phyloP scores from a whole-genome alignment of 2,797 vertebrate genomes.

The Chloroceryle amazona region DNA sequence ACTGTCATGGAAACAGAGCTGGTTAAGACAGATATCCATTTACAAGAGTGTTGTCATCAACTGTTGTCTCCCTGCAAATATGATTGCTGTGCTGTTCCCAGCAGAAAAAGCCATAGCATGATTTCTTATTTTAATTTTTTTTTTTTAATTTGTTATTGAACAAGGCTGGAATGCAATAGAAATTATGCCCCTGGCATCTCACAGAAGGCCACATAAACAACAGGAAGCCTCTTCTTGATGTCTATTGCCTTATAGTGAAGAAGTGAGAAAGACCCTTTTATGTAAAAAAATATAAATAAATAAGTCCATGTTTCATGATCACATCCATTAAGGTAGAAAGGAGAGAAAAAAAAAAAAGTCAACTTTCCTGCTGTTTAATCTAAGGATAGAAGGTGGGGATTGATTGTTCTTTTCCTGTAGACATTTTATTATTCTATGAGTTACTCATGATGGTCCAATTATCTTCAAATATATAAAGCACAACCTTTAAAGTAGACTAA shows the following conservation, averaged over 20 bases:
- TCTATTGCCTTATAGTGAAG: background rate
- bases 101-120: background rate
- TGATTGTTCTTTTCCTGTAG: background rate
- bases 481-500: background rate
- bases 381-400: background rate
- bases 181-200: background rate
- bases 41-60: background rate
- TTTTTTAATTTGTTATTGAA: background rate
- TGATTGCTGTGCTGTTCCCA: background rate
- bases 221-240: background rate
- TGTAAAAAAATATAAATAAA: background rate
- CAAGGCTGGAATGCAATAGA: background rate
- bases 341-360: background rate
- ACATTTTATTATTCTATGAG: background rate
- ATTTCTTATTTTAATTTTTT: background rate
- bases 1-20: constrained; percentile 52
- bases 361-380: background rate
- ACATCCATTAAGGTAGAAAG: background rate
- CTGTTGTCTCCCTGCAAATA: background rate
- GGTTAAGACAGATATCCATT: background rate
- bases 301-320: background rate
- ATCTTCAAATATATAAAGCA: constrained; percentile 1
- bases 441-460: constrained; percentile 16
- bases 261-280: background rate
- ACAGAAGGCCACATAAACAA: background rate